A percentile compares a stretch with the other conserved stretches of the same genome.
Evolutionary conservation across 2,797 vertebrate genomes (phyloP).

Genomic region (Linurgus olivaceus): DNA sequence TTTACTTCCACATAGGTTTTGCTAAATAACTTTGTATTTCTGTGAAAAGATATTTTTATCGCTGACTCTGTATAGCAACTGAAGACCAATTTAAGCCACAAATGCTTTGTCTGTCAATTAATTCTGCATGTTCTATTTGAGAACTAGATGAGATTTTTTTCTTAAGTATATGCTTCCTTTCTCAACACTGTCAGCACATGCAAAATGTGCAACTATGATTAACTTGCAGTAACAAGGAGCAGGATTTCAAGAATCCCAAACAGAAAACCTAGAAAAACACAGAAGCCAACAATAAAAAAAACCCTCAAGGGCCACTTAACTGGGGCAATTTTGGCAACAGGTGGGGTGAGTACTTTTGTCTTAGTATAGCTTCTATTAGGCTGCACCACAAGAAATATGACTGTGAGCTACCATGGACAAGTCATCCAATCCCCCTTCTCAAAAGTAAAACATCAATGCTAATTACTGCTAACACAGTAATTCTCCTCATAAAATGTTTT

Average conservation of each 20-base stretch:
- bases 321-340: not conserved
- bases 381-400: not conserved
- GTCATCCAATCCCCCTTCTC: not conserved
- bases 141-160: not conserved
- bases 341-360: not conserved
- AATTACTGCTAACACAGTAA: not conserved
- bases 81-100: not conserved
- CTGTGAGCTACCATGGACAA: not conserved
- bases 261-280: not conserved
- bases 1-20: not conserved
- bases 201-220: not conserved
- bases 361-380: not conserved
- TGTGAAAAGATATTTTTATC: not conserved
- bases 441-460: not conserved
- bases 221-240: not conserved
- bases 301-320: not conserved
- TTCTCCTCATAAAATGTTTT: not conserved
- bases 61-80: accelerated
- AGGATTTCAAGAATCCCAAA: not conserved
- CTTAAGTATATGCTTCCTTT: not conserved
- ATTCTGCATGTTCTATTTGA: not conserved
- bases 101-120: not conserved
- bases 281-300: not conserved
- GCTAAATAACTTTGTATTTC: not conserved
- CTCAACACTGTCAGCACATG: not conserved